Conservation (phyloP, 2,888 invertebrate genomes). For the Clanis bilineata region DNA sequence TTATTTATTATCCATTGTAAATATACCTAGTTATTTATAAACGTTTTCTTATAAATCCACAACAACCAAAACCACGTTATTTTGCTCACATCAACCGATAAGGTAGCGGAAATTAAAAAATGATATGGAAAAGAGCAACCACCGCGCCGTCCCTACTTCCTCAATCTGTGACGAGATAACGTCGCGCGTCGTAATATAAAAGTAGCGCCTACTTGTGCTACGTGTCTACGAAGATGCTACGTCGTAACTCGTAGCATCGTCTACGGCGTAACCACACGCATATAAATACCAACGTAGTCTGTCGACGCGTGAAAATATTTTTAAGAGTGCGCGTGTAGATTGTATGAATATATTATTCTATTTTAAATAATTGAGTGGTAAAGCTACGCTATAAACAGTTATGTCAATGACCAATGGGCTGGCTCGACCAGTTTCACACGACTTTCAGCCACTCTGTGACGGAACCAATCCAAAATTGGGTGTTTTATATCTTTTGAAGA, state of each 20-base stretch:
- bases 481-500: too few species aligned
- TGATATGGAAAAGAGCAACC: constrained; percentile 1
- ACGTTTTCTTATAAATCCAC: background rate
- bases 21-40: too few species aligned
- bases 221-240: constrained; percentile 8
- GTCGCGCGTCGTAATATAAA: background rate
- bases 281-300: constrained; percentile 4
- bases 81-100: background rate
- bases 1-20: too few species aligned
- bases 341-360: background rate
- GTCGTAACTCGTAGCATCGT: background rate
- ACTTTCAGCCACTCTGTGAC: too few species aligned
- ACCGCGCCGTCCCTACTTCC: constrained; percentile 7
- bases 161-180: constrained; percentile 9
- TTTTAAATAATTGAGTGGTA: background rate
- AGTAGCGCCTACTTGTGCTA: constrained; percentile 7
- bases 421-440: too few species aligned
- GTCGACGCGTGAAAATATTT: constrained; percentile 2
- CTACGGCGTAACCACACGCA: constrained; percentile 6
- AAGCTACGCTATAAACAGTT: too few species aligned
- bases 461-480: too few species aligned
- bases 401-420: too few species aligned
- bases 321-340: background rate
- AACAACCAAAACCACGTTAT: background rate
- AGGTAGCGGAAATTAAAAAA: constrained; percentile 5